phyloP scores from a whole-genome alignment of 2,113 vertebrate genomes.

The Forbesichthys papilliferus region DNA sequence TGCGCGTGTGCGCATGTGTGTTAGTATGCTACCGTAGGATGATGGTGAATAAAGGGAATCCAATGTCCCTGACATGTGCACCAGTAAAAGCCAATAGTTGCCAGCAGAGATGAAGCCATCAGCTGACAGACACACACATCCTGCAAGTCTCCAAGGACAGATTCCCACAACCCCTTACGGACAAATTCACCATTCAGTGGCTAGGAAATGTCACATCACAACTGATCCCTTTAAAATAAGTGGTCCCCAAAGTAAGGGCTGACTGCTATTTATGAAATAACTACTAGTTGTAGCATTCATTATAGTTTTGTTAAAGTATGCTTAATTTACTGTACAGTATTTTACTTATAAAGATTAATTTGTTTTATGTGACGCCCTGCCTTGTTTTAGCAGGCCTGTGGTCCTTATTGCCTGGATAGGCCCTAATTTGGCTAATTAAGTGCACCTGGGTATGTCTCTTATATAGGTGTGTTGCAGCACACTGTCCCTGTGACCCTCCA shows the following conservation, averaged over 20 bases:
- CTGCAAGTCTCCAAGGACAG: constrained; percentile 4
- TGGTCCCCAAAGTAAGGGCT: not conserved
- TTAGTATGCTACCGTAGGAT: too few species aligned
- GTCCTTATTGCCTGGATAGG: too few species aligned
- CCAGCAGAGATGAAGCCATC: constrained; percentile 21
- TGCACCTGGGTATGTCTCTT: too few species aligned
- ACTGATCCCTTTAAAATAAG: not conserved
- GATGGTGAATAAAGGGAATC: not conserved
- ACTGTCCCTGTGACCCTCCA: too few species aligned
- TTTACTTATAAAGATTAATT: not conserved
- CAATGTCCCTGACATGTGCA: constrained; percentile 11
- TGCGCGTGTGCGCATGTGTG: too few species aligned
- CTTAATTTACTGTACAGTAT: not conserved
- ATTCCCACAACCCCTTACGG: not conserved
- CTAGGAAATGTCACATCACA: not conserved
- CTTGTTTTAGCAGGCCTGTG: too few species aligned
- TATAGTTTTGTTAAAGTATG: not conserved
- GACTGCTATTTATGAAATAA: not conserved
- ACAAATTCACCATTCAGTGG: not conserved
- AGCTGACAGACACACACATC: constrained; percentile 6
- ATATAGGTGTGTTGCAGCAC: too few species aligned
- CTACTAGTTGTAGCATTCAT: not conserved
- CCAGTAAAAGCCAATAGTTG: constrained; percentile 21
- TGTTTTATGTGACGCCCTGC: not conserved
- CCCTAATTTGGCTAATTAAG: too few species aligned